Base-by-base conservation (phyloP, 2,888 invertebrate genomes). In the Limnephilus lunatus region DNA sequence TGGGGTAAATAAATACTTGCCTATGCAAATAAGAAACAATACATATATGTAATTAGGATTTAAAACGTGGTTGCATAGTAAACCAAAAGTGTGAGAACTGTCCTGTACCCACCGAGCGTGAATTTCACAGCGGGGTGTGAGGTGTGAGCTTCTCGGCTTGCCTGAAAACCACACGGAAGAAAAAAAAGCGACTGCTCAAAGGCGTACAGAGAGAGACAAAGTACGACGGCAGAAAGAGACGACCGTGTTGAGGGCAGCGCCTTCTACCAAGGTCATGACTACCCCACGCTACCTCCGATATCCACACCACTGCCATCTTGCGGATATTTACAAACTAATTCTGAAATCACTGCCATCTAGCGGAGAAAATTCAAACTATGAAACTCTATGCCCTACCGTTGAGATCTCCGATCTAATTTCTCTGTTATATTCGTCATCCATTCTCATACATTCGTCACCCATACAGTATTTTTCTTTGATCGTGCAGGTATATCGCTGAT, bases 191-290 rank as follows among this genome's bases (percentile, higher is more conserved):
- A 88, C 88, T 53, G 88, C 88, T 88, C 25, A 31, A 53, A 89
- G 89, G 89, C 81, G 89, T 44, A 30, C 35, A 30, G 89, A 81
- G 35, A 19, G 88, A 68, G 89, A 81, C 30, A 30, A 30, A n/a
- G 39, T 32, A 89, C 39, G 89, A 30, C n/a, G 81, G 12, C 30
- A 81, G 89, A 81, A 30, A 48, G 81, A 81, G 81, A 68, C 35
- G 31, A 68, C 19, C 9, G 53, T 12, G 88, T 35, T 80, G 91
- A 88, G 91, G 91, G 91, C 91, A 91, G 80, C 68, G 91, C 82
- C 91, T 91, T 83, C 81, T 44, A 48, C 83, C 91, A 91, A 91
- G 91, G 91, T 87, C 91, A 87, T 53, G 87, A 81, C 68, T 88
- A 39, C 68, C 80, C 32, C 88, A 68, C 68, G 88, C 88, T 68